These are phyloP conservation scores for Chaenodraco wilsoni DNA, from an alignment of 2,797 vertebrate genomes.

Conservation along the genomic window DNA sequence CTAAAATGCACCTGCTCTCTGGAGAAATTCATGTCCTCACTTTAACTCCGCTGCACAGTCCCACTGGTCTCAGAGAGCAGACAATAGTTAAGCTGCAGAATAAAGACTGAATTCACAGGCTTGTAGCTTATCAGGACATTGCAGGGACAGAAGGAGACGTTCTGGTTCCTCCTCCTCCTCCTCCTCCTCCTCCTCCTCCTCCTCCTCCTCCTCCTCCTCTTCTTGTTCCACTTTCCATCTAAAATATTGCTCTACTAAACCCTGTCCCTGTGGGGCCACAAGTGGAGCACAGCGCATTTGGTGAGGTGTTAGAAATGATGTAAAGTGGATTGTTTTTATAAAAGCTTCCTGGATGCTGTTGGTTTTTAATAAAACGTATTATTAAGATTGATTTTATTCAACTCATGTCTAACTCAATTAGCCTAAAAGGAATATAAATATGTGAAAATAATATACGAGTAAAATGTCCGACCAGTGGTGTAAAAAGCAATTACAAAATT, in stretches of 20 bases:
- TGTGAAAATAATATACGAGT: conserved; percentile 2
- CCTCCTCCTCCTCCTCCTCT: no score
- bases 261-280: conserved; percentile 7
- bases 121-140: conserved; percentile 57
- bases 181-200: no score
- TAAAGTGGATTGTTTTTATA: conserved; percentile 39
- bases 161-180: no score
- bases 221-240: conserved; percentile 12
- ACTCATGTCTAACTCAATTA: conserved; percentile 35
- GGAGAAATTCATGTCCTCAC: conserved; percentile 33
- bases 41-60: conserved; percentile 25
- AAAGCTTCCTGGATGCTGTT: conserved; percentile 29
- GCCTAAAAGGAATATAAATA: conserved; percentile 23
- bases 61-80: conserved; percentile 35
- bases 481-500: conserved; percentile 18
- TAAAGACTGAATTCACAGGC: conserved; percentile 34
- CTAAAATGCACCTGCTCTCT: conserved; percentile 13
- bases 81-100: conserved; percentile 38
- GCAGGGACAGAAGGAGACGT: conserved; percentile 44
- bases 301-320: conserved; percentile 42
- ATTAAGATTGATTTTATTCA: conserved; percentile 42
- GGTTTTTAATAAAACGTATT: conserved; percentile 39
- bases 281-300: conserved; percentile 26
- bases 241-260: not conserved
- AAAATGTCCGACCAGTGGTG: not conserved